Evolutionary conservation across 2,888 invertebrate genomes (phyloP), one percentile per base, ranked within the genome.

Genomic region (Diarsia rubi): DNA sequence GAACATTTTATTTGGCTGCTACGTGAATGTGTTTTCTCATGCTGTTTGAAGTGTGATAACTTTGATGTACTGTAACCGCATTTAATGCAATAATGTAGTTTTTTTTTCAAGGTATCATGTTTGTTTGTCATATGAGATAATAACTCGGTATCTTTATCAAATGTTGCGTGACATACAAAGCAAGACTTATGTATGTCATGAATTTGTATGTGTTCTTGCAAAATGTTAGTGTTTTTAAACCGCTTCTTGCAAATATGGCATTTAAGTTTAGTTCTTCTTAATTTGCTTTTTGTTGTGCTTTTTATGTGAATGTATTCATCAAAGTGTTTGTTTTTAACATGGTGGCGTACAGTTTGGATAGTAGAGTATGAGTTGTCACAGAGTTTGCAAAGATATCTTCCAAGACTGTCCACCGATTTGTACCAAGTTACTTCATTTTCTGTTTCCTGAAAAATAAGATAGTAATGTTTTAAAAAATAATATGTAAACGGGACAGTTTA

Each of bases 291-390:
- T 6, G 44, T 12, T 0, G 16, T 49, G 4, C 2, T 49, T 59
- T 79, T 86, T 11, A 86, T 42, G 2, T 4, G 11, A 1, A 45
- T 31, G 42, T 78, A 85, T 1, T 81, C n/a, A 2, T 59, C 2
- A 5, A 16, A 14, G 24, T 86, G 86, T 59, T 87, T 85, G 3
- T 63, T 63, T 49, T 73, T 87, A 0, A 79, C 69, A 64, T 86
- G 86, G 47, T 85, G 67, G 2, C 81, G 79, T 14, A 85, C 27
- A 8, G 87, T 85, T 71, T 86, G 87, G 11, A 75, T 31, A 0
- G 87, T 87, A 19, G 74, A 84, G 73, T 93, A 93, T 12, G 86
- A 82, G 3, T 86, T 81, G 14, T 91, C 85, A 74, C 93, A 94
- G 16, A 76, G 85, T 64, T 79, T 79, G 54, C 86, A 86, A 1